Evolutionary conservation across 2,888 invertebrate genomes (phyloP).

Genomic region (Bombyx huttoni): DNA sequence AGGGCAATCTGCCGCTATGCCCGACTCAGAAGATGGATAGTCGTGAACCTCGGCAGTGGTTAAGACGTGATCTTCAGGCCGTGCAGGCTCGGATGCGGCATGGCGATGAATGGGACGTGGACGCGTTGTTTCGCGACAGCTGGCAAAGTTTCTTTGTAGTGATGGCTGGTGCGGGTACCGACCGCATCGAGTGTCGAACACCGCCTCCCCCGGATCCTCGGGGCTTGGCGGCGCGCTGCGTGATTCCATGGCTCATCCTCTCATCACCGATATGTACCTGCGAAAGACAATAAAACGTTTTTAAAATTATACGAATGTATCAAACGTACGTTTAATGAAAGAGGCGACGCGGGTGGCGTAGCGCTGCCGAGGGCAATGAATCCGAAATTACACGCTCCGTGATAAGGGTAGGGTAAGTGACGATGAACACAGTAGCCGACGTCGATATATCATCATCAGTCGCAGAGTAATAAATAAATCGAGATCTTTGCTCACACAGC

Average conservation of each 20-base stretch:
- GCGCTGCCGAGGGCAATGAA: conserved; percentile 59
- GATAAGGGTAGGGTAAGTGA: conserved; percentile 69
- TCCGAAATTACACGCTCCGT: conserved; percentile 60
- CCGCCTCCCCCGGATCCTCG: conserved; percentile 71
- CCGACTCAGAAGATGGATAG: conserved; percentile 69
- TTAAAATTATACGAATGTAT: conserved; percentile 9
- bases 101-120: conserved; percentile 58
- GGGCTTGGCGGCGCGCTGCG: conserved; percentile 72
- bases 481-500: conserved; percentile 44
- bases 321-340: conserved; percentile 37
- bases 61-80: conserved; percentile 60
- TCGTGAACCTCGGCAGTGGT: conserved; percentile 66
- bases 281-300: conserved; percentile 24
- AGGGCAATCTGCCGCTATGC: conserved; percentile 64
- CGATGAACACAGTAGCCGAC: conserved; percentile 65
- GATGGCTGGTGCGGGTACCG: conserved; percentile 74
- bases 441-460: conserved; percentile 71
- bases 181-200: conserved; percentile 83
- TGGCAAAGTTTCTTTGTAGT: conserved; percentile 59
- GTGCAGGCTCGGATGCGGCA: conserved; percentile 57
- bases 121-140: conserved; percentile 52
- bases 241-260: conserved; percentile 71
- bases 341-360: conserved; percentile 24
- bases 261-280: conserved; percentile 54
- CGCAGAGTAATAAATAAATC: conserved; percentile 61